Evolutionary conservation across 1,140 invertebrate genomes (phyloP).

Genomic region (Manduca sexta): DNA sequence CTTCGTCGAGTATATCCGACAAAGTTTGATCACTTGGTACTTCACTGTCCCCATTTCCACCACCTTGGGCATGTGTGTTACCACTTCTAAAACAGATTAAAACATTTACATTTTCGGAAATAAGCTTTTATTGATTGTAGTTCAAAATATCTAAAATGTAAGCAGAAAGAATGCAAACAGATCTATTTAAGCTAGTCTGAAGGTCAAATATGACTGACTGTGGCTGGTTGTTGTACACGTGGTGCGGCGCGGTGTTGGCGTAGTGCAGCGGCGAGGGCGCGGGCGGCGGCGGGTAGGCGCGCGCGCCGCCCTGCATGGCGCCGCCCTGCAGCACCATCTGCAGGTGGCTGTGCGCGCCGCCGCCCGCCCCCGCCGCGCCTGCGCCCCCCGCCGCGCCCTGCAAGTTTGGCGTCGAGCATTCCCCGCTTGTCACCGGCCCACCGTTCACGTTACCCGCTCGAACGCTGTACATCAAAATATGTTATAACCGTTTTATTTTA

Average conservation of each 20-base stretch:
- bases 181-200: too few species aligned
- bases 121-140: too few species aligned
- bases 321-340: constrained; percentile 63
- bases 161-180: too few species aligned
- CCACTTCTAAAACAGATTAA: constrained; percentile 25
- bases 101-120: too few species aligned
- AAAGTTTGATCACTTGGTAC: constrained; percentile 79
- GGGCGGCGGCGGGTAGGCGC: constrained; percentile 36
- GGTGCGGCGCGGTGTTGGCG: constrained; percentile 33
- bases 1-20: constrained; percentile 87
- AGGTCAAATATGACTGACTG: constrained; percentile 27
- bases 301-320: constrained; percentile 45
- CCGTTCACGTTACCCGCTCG: constrained; percentile 48
- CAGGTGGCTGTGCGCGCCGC: constrained; percentile 45
- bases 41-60: constrained; percentile 41
- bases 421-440: constrained; percentile 11
- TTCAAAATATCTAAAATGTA: too few species aligned
- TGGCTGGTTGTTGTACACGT: constrained; percentile 39
- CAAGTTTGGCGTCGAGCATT: constrained; percentile 5
- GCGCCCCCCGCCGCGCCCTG: constrained; percentile 10
- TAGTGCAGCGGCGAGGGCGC: constrained; percentile 40
- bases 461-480: constrained; percentile 8
- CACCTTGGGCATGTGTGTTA: constrained; percentile 26
- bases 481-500: background rate
- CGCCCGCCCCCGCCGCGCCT: constrained; percentile 9